Evolutionary conservation across 2,113 vertebrate genomes (phyloP).

Genomic region (Siphamia tubifer): DNA sequence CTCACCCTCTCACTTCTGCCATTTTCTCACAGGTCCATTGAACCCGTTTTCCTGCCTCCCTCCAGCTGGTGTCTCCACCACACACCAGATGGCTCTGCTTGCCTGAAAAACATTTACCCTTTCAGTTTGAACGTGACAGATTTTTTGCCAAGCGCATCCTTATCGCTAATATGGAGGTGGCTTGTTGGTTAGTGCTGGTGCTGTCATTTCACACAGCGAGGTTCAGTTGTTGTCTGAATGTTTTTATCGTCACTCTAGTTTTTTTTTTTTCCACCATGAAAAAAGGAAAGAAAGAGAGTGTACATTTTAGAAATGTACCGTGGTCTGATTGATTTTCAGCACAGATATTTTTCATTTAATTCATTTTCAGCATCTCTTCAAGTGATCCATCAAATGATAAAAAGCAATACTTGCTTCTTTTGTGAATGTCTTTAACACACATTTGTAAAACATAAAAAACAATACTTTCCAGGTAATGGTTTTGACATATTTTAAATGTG

Average conservation of each 20-base stretch:
- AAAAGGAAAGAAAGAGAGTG: no score
- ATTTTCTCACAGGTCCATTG: conserved; percentile 36
- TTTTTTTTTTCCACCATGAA: no score
- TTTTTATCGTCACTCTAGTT: no score
- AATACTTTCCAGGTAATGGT: no score
- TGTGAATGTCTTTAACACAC: no score
- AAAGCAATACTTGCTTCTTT: no score
- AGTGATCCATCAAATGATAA: no score
- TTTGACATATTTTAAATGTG: not conserved
- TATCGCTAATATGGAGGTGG: conserved; percentile 38
- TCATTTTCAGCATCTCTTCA: no score
- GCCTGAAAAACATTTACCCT: conserved; percentile 62
- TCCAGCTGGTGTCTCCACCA: conserved; percentile 68
- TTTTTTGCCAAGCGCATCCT: conserved; percentile 43
- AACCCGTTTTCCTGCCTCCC: conserved; percentile 49
- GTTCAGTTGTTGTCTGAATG: not conserved
- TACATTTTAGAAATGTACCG: no score
- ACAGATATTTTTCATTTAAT: no score
- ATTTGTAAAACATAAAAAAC: no score
- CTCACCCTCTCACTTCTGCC: conserved; percentile 31
- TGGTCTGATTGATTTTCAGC: no score
- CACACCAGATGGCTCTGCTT: conserved; percentile 66
- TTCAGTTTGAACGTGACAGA: conserved; percentile 59
- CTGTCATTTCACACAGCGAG: conserved; percentile 38
- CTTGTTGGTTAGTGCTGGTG: conserved; percentile 24